Base-by-base conservation (phyloP, 2,113 vertebrate species). In the Callopanchax toddi region DNA sequence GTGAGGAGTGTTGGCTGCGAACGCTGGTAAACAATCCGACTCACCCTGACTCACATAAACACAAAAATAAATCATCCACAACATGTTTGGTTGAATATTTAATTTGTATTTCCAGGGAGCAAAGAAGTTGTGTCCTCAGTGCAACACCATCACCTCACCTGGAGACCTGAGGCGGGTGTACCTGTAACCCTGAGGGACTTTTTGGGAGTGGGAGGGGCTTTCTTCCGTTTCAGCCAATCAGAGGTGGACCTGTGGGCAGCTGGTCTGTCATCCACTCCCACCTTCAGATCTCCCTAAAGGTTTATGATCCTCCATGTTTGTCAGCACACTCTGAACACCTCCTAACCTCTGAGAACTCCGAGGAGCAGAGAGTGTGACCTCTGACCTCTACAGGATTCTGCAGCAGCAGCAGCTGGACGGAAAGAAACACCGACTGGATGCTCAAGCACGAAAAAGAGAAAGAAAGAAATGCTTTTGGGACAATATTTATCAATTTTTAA, bases 101-200 rank as follows among this genome's bases (percentile, higher is more conserved):
- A 12, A 39, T 7, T 36, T 5, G n/a, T 44, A 36, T 46, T 59
- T 70, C 1, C 43, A 94, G 93, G 93, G 93, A 67, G 90, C 92
- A 25, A 94, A 93, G 87, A 94, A 93, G 71, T 77, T 94, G 71
- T 94, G 93, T 69, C 93, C 93, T 9, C 93, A 93, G 82, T 94
- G 93, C 71, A 93, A 93, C 84, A 92, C 93, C 61, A 93, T 94
- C 82, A 94, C 93, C 8, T 93, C 93, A 2, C 93, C 93, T 0
- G 89, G 92, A 53, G 93, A 94, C 87, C 87, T 94, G 67, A 88
- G 93, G 60, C 84, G 92, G n/a, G 92, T 94, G 18, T 94, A 85
- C 81, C 87, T 93, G 81, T 94, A 90, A 92, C 16, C n/a, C 60
- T 12, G 1, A 56, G n/a, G 44, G 32, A 43, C 46, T 11, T n/a